phyloP scores from a whole-genome alignment of 2,888 invertebrate genomes.

The Anorthoa munda region DNA sequence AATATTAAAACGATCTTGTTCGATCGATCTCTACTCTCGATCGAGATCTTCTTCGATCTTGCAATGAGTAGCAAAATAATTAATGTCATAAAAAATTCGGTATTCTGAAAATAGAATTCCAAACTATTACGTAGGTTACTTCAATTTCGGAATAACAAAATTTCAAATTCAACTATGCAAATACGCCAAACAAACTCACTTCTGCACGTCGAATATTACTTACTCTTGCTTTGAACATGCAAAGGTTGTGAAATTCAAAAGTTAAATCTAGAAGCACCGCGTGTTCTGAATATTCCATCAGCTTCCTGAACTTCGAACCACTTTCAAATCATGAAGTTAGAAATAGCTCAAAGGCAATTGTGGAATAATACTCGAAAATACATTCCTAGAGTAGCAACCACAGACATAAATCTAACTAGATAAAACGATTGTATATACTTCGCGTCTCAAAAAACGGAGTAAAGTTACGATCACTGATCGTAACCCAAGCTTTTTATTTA shows the following conservation, averaged over 20 bases:
- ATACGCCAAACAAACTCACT: conserved; percentile 1
- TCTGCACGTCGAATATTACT: not conserved
- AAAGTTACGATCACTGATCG: too few species aligned
- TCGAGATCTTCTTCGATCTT: too few species aligned
- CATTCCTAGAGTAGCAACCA: not conserved
- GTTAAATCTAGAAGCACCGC: conserved; percentile 14
- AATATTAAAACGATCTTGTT: too few species aligned
- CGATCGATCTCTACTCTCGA: too few species aligned
- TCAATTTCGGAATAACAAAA: not conserved
- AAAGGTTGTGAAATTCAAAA: conserved; percentile 17
- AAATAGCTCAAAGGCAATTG: conserved; percentile 14
- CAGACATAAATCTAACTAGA: too few species aligned
- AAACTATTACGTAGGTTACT: not conserved
- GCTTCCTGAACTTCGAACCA: conserved; percentile 8
- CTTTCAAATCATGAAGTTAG: conserved; percentile 10
- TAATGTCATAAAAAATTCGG: too few species aligned
- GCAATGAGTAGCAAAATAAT: too few species aligned
- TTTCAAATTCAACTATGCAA: not conserved
- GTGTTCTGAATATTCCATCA: conserved; percentile 32
- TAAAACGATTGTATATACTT: too few species aligned
- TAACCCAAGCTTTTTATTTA: too few species aligned
- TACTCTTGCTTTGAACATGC: conserved; percentile 7
- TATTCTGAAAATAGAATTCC: not conserved
- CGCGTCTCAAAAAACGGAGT: too few species aligned
- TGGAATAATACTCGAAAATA: not conserved